Base-by-base conservation (phyloP, 2,797 vertebrate species). In the Parotocinclus haroldoi region DNA sequence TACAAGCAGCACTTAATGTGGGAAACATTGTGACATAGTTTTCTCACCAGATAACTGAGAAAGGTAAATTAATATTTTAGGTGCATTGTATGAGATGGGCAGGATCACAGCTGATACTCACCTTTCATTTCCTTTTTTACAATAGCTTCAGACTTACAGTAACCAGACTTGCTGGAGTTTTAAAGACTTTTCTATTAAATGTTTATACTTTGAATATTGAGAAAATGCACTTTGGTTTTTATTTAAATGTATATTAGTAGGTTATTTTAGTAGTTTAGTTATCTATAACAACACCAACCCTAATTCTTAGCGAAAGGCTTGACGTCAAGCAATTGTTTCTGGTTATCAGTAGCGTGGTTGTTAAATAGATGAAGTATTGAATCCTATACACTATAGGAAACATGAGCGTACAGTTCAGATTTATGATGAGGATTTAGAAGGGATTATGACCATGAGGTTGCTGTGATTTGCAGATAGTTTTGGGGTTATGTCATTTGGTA, bases 41-140 rank as follows among this genome's bases (percentile, higher is more conserved):
- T 53, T 67, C 63, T 58, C 13, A 54, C 39, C 10, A 60, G 48
- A 66, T 49, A 71, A 50, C 16, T 39, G 68, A 75, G 61, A 66
- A 76, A 55, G 58, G 69, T 54, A 51, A 62, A 56, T 62, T 45
- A 68, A 73, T 66, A 76, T 68, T 71, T 73, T 44, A 66, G 38
- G 64, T 36, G 27, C 10, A 70, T 63, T 51, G 45, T 44, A 57
- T 45, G 42, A 66, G 27, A 55, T 36, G 49, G 60, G 39, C 49
- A 50, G 52, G 51, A 48, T 63, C 49, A 18, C 39, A 57, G 49
- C 9, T 65, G 40, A 58, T 53, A 19, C 37, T n/a, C 18, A 45
- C 13, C 39, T 64, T 16, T 53, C 17, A 58, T 54, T 55, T 40
- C 38, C 9, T 11, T 7, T 36, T 48, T 19, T 48, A 45, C 14